These are phyloP conservation scores for Pseudocheirus occidentalis DNA, from an alignment of 2,797 vertebrate genomes.

Conservation along the genomic window DNA sequence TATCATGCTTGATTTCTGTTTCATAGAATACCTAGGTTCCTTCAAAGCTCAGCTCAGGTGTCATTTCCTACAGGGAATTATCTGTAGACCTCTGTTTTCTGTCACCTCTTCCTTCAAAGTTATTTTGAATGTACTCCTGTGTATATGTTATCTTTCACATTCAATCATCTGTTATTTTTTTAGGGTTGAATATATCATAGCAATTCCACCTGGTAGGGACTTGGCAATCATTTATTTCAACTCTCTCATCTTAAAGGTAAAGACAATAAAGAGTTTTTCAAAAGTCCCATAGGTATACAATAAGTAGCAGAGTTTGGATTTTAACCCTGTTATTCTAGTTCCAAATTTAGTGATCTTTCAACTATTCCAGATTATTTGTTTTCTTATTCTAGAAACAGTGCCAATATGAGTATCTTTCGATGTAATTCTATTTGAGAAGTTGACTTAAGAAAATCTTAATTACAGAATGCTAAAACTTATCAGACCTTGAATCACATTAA, in stretches of 20 bases:
- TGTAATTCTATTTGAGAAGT: neutral
- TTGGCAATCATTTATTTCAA: neutral
- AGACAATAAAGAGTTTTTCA: neutral
- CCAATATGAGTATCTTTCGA: neutral
- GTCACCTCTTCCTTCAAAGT: neutral
- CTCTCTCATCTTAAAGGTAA: neutral
- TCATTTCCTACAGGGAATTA: neutral
- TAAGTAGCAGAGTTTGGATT: neutral
- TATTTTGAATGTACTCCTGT: neutral
- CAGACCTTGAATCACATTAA: neutral
- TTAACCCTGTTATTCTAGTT: neutral
- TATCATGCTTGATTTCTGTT: neutral
- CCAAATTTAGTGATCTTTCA: neutral
- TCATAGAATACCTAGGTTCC: neutral
- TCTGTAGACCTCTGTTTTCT: neutral
- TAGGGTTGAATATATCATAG: neutral
- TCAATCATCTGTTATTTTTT: neutral
- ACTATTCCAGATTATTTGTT: neutral
- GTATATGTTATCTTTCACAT: neutral
- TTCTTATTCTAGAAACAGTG: neutral
- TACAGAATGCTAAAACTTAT: neutral
- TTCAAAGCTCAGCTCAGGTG: neutral
- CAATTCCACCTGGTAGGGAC: neutral
- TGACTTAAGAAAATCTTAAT: neutral
- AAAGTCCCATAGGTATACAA: neutral